A percentile compares a stretch with the other conserved stretches of the same genome.
phyloP scores from a whole-genome alignment of 1,140 invertebrate species.

The Nasonia giraulti region DNA sequence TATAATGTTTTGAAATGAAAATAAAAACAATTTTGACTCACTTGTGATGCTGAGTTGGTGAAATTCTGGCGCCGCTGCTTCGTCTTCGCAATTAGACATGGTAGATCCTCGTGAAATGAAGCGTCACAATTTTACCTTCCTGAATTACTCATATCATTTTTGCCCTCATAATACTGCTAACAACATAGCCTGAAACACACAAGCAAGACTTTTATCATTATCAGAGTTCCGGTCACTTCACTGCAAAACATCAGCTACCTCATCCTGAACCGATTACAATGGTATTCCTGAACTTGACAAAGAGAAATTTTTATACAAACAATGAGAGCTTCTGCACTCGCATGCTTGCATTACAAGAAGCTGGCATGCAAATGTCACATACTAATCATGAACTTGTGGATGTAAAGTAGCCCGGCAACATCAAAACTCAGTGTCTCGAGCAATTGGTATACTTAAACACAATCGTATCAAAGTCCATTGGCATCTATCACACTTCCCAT shows the following conservation, averaged over 20 bases:
- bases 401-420: not conserved
- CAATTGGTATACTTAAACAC: not conserved
- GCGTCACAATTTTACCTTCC: slow-evolving; percentile 45
- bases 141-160: slow-evolving; percentile 57
- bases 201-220: slow-evolving; percentile 8
- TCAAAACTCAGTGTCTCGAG: not conserved
- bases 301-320: slow-evolving; percentile 17
- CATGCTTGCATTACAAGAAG: slow-evolving; percentile 4
- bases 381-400: not conserved
- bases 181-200: slow-evolving; percentile 23
- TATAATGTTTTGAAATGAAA: slow-evolving; percentile 14
- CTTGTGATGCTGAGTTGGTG: slow-evolving; percentile 81
- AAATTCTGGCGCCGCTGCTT: slow-evolving; percentile 75
- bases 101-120: slow-evolving; percentile 55
- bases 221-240: slow-evolving; percentile 5
- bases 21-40: slow-evolving; percentile 64
- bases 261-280: not conserved
- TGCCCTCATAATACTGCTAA: slow-evolving; percentile 48
- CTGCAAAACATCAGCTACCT: not conserved
- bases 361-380: not conserved
- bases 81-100: slow-evolving; percentile 72
- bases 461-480: slow-evolving; percentile 11
- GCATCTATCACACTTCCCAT: not conserved
- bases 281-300: not conserved
- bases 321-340: not conserved